Evolutionary conservation across 2,113 vertebrate species (phyloP), one percentile per base, ranked within the genome.

Genomic region (Jaculus jaculus): DNA sequence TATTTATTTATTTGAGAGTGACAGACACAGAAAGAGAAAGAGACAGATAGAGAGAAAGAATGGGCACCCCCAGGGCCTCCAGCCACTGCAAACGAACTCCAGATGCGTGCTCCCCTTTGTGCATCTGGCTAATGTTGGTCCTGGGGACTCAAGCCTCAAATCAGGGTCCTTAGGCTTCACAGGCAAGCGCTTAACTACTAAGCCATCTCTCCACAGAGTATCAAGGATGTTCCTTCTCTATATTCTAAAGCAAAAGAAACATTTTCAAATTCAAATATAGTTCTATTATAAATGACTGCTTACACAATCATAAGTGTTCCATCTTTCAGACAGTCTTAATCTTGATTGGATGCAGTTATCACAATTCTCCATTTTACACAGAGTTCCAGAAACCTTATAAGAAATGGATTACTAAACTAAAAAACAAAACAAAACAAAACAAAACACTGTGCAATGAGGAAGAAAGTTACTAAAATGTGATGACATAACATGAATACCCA

Each of bases 241-340:
- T 47, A 86, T 88, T 90, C 84, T 84, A 73, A 96, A 87, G 39
- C 32, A 93, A 87, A 23, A 63, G 61, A 60, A 90, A 58, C 15
- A 86, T 73, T 68, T 84, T 9, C 77, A 87, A 60, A 87, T 87
- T 89, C 37, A 91, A 92, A 63, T 74, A 82, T 47, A 90, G 8
- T 37, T 87, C 34, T 88, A 18, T 51, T 39, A 84, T 12, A 84
- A 15, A 61, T 15, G 20, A 71, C 30, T 28, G 15, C 47, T 85
- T 65, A 93, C 84, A 73, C 16, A 84, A 23, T 47, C 66, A 77
- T 60, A 75, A 86, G 74, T 60, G 5, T 47, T 8, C 34, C 28
- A 61, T 68, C 72, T 68, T 85, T 85, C 23, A 77, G 26, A 17
- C 34, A 78, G 15, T 68, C 89, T 58, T 78, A 71, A 74, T 78